These are phyloP conservation scores for Tethya wilhelma DNA, from an alignment of 37 sponge, comb jelly and placozoan genomes.

Conservation along the genomic window DNA sequence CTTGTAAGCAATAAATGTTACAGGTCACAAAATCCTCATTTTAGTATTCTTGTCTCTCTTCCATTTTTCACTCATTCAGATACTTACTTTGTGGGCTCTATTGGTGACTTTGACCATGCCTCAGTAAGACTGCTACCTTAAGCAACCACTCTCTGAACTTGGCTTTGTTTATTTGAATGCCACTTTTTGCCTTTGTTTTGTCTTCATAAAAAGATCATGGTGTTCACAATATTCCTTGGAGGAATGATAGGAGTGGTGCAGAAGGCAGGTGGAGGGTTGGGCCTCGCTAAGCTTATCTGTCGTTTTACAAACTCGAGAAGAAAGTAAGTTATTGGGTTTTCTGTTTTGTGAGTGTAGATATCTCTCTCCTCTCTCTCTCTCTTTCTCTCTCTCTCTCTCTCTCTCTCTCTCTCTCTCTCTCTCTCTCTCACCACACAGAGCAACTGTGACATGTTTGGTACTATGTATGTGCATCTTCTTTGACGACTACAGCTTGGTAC, in stretches of 20 bases:
- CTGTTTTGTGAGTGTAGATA: not conserved
- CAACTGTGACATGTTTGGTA: not conserved
- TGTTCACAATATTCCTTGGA: slow-evolving; percentile 50
- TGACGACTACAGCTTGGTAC: slow-evolving; percentile 51
- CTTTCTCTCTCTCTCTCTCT: slow-evolving; percentile 20
- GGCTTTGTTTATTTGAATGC: no score
- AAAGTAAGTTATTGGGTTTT: not conserved
- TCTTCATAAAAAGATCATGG: slow-evolving; percentile 32
- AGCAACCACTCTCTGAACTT: no score
- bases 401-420: slow-evolving; percentile 42
- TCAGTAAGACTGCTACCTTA: no score
- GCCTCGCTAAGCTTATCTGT: slow-evolving; percentile 19
- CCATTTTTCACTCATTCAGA: no score
- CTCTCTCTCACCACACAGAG: not conserved
- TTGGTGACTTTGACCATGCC: no score
- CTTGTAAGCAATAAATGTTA: no score
- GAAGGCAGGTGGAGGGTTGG: slow-evolving; percentile 43
- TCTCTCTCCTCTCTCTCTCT: slow-evolving; percentile 27
- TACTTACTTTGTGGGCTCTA: no score
- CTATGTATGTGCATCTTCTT: slow-evolving; percentile 29
- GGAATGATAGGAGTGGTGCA: slow-evolving; percentile 56
- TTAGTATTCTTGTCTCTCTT: no score
- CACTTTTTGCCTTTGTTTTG: no score
- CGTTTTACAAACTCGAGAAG: slow-evolving; percentile 18
- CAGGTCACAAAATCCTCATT: no score